Evolutionary conservation across 2,888 invertebrate species (phyloP).

Genomic region (Mimas tiliae): DNA sequence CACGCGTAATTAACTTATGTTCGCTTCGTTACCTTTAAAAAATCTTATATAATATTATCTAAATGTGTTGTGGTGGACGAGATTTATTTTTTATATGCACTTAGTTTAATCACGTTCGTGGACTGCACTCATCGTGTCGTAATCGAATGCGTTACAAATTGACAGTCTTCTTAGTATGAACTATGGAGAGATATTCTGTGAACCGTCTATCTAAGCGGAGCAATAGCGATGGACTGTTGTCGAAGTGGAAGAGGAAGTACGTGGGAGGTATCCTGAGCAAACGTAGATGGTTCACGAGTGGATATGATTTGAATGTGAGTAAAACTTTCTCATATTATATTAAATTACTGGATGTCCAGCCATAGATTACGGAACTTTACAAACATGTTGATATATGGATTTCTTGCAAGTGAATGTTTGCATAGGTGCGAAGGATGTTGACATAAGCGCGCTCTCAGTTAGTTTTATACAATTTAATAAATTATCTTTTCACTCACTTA

Average conservation of each 20-base stretch:
- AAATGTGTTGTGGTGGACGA: constrained; percentile 57
- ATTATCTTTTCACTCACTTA: too few species aligned
- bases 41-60: constrained; percentile 65
- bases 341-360: not conserved
- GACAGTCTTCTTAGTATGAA: constrained; percentile 48
- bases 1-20: constrained; percentile 65
- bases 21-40: constrained; percentile 58
- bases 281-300: constrained; percentile 68
- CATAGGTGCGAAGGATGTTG: not conserved
- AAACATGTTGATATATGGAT: not conserved
- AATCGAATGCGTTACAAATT: constrained; percentile 43
- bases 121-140: constrained; percentile 60
- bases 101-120: constrained; percentile 68
- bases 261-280: constrained; percentile 60
- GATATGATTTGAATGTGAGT: constrained; percentile 78
- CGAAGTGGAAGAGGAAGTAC: constrained; percentile 71
- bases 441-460: too few species aligned
- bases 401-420: not conserved
- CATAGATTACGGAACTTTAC: not conserved
- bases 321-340: constrained; percentile 16
- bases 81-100: constrained; percentile 60
- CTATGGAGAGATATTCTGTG: constrained; percentile 74
- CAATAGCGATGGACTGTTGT: constrained; percentile 68
- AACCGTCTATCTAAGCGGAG: constrained; percentile 71
- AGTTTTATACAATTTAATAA: too few species aligned